Evolutionary conservation across 2,797 vertebrate species (phyloP), one percentile per base, ranked within the genome.

Genomic region (Arctocebus calabarensis): DNA sequence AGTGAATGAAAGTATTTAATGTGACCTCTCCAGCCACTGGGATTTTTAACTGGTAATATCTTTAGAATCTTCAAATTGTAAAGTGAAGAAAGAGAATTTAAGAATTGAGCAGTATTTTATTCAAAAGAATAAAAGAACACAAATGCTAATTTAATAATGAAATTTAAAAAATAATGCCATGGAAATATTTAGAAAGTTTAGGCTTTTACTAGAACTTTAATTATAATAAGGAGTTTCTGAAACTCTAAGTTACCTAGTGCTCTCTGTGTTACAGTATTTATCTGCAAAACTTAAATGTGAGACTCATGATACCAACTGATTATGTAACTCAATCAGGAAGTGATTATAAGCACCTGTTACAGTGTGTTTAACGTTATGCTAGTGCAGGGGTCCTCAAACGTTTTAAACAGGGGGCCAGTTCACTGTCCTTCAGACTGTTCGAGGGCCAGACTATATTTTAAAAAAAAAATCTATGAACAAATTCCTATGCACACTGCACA

Each of bases 1-100:
- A 4, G 4, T 74, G n/a, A 86, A 64, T 34, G 59, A 87, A 81
- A 40, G 0, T 84, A 79, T 75, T 52, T 96, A n/a, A 90, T 0
- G 68, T 43, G 34, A 90, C 59, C n/a, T 73, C 40, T 34, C 32
- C 7, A 16, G 7, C 25, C 27, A 91, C 16, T 10, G 85, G 43
- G 27, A 70, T 86, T 95, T 92, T 96, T 40, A 77, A 57, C 6
- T 77, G 83, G 29, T 57, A 93, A 62, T 40, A 55, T 10, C 37
- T 64, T 87, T 40, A 77, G 9, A 74, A 73, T 88, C 7, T 88
- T 62, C 37, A 27, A 55, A 7, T 43, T 71, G 52, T 27, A 78
- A 57, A 8, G 0, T 57, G 0, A 37, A 85, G 88, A 87, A 71
- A 9, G 86, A 78, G 22, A 88, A 90, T 48, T 32, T 66, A 16